Base-by-base conservation (phyloP, 2,113 vertebrate genomes). In the Siniperca knerii region DNA sequence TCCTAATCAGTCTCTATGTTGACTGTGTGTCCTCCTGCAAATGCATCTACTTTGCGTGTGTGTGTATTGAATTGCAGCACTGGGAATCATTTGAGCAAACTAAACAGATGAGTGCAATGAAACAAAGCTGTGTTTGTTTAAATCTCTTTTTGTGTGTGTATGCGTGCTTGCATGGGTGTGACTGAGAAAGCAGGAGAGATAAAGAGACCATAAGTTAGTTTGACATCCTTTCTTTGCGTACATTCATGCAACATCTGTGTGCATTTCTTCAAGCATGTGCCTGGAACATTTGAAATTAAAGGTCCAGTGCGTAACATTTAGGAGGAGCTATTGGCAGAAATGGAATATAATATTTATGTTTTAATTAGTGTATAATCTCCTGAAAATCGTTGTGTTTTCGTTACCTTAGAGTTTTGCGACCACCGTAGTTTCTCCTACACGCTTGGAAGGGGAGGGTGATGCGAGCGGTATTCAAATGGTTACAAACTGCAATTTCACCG, bases 121-220 rank as follows among this genome's bases (percentile, higher is more conserved):
- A 75, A 89, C 85, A 88, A 92, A 88, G 83, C 66, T 80, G 83
- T 82, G 87, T 88, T 84, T 86, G 81, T 84, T 90, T 81, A 46
- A 90, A 79, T 83, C 16, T 61, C 23, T 60, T 50, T 80, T 62
- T 73, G 44, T 78, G 35, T 33, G 46, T 54, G 48, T 73, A 60
- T 21, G 64, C 42, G 48, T 65, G 55, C 42, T 16, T 42, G 60
- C 21, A 13, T 42, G 62, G 46, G 73, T 46, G 61, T 35, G 2
- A 0, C 25, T 58, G 11, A 23, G 29, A 60, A 48, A 42, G 57
- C 23, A 44, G 50, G 58, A 18, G 50, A 16, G 44, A 16, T 40
- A 61, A 25, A 40, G 55, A 46, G 20, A 40, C 33, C 67, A 6
- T 57, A 8, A 37, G 35, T 82, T 66, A 44, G 4, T 48, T 54